Percentiles rank a stretch among this genome's conserved stretches.
phyloP scores from a whole-genome alignment of 2,888 invertebrate species.

The Hoplodrina blanda region DNA sequence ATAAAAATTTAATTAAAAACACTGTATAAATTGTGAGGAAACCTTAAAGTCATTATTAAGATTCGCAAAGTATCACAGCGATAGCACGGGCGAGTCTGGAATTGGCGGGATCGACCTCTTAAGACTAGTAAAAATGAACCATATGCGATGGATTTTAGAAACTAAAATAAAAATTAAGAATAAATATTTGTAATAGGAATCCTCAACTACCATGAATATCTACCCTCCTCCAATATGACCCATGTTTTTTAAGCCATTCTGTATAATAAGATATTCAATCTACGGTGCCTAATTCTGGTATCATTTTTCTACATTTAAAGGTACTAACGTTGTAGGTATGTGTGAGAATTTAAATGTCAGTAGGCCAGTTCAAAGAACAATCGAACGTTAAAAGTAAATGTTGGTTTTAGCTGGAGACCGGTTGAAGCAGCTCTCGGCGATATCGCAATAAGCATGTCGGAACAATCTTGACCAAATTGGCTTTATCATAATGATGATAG shows the following conservation, averaged over 20 bases:
- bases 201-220: no score
- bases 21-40: neutral
- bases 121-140: no score
- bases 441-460: slow-evolving; percentile 17
- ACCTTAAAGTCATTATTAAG: neutral
- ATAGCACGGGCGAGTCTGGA: neutral
- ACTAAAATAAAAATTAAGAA: no score
- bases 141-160: no score
- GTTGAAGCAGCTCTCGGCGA: slow-evolving; percentile 26
- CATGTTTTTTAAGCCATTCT: neutral
- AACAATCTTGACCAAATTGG: slow-evolving; percentile 35
- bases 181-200: no score
- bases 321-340: slow-evolving; percentile 13
- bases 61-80: no score
- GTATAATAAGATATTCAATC: neutral
- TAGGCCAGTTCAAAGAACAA: slow-evolving; percentile 51
- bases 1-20: neutral
- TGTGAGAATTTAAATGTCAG: slow-evolving; percentile 51
- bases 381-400: slow-evolving; percentile 51
- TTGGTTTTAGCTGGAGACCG: slow-evolving; percentile 47
- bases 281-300: neutral
- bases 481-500: slow-evolving; percentile 11
- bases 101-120: neutral
- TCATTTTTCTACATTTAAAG: slow-evolving; percentile 12
- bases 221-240: neutral